These are phyloP conservation scores for Lepidostoma basale DNA, from an alignment of 1,140 invertebrate species.

Conservation along the genomic window DNA sequence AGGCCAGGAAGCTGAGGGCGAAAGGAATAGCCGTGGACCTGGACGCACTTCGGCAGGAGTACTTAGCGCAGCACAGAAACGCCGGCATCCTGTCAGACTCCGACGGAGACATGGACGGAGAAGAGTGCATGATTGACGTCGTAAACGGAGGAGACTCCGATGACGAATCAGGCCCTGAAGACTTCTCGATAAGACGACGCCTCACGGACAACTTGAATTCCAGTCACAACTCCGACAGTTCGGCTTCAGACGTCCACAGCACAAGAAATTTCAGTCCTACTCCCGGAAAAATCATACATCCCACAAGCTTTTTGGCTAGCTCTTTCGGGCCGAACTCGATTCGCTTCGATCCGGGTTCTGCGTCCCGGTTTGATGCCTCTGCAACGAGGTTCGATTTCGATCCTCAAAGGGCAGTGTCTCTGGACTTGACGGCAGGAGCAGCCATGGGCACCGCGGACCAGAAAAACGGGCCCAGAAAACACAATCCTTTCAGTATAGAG, in stretches of 20 bases:
- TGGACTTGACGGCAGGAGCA: conserved; percentile 55
- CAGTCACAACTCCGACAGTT: conserved; percentile 65
- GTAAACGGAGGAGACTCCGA: conserved; percentile 73
- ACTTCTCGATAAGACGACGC: conserved; percentile 57
- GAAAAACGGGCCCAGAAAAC: conserved; percentile 52
- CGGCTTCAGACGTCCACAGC: conserved; percentile 58
- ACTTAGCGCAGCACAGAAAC: conserved; percentile 70
- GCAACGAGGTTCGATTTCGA: conserved; percentile 56
- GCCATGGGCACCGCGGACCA: conserved; percentile 39
- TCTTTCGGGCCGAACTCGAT: conserved; percentile 35
- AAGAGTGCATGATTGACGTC: conserved; percentile 74
- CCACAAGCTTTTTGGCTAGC: conserved; percentile 59
- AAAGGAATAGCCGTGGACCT: conserved; percentile 89
- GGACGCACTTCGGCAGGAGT: conserved; percentile 84
- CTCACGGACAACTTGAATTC: conserved; percentile 60
- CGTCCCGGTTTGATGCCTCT: conserved; percentile 40
- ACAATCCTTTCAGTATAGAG: conserved; percentile 85
- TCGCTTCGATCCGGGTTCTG: conserved; percentile 44
- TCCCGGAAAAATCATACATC: conserved; percentile 54
- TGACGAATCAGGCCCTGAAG: conserved; percentile 65
- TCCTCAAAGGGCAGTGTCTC: conserved; percentile 55
- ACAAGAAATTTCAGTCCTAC: conserved; percentile 62
- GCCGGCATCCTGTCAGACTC: conserved; percentile 70
- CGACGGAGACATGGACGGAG: conserved; percentile 73
- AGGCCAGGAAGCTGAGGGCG: conserved; percentile 86